Base-by-base conservation (phyloP, 2,888 invertebrate species). In the Salticus scenicus region DNA sequence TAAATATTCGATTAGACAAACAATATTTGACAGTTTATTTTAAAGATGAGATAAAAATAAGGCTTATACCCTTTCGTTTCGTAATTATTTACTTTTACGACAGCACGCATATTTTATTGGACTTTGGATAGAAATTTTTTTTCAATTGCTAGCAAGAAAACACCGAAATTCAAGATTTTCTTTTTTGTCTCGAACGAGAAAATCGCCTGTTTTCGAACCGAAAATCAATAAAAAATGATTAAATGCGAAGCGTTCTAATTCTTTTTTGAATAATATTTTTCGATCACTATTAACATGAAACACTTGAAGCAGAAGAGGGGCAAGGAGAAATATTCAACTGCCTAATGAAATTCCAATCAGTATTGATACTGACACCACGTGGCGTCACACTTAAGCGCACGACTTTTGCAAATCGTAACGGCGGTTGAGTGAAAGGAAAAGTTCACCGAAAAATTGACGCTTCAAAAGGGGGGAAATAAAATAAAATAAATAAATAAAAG, bases 271-370 rank as follows among this genome's bases (percentile, higher is more conserved):
- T 63, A 41, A 74, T 73, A 81, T 69, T 74, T 67, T 71, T 71
- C 37, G 69, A 74, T 74, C 74, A 69, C 69, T 81, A 69, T 81
- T 74, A 69, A 41, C 69, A 69, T 69, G 28, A 57, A 30, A 57
- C 57, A 64, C 37, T 63, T 47, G 37, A 71, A 64, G 24, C 30
- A 37, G 31, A 30, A 30, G 17, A 31, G 12, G 37, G 28, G 7
- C 27, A 42, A n/a, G 17, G 8, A 57, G 33, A 17, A 63, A 73
- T 57, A 74, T 41, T 75, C 42, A 28, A 28, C 37, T 67, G 66
- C 72, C 81, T 80, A 73, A 80, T 80, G 80, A 80, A 80, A 80
- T 80, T 80, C 80, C 73, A 73, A 74, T 81, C 81, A 57, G 69
- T 74, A 69, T 57, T 66, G 42, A 80, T 80, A 51, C 47, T 47